Conservation (phyloP, 2,797 vertebrate species). For the Pseudochaenichthys georgianus region DNA sequence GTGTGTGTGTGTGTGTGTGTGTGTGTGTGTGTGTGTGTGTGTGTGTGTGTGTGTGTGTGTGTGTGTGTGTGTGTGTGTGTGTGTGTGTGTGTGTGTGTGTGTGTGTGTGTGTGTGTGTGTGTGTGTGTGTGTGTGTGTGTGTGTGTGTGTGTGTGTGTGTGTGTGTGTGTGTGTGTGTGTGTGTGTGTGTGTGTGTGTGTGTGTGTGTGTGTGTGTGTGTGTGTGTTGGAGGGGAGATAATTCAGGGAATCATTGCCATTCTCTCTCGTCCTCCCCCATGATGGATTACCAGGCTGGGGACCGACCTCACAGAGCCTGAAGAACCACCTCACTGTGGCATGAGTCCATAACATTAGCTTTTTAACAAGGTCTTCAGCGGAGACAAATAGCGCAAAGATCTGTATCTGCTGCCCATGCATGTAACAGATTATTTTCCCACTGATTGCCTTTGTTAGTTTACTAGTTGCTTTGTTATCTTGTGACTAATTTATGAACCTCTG, state of each 20-base stretch:
- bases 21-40: not conserved
- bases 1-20: too few relatives aligned
- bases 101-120: too few relatives aligned
- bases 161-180: too few relatives aligned
- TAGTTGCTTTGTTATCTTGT: not conserved
- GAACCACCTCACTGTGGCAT: slow-evolving; percentile 12
- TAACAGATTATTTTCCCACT: not conserved
- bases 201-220: too few relatives aligned
- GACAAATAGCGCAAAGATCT: slow-evolving; percentile 5
- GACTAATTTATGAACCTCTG: not conserved
- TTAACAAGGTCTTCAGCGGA: slow-evolving; percentile 31
- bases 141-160: too few relatives aligned
- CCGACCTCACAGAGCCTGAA: slow-evolving; percentile 45
- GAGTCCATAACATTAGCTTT: slow-evolving; percentile 26
- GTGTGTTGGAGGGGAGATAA: slow-evolving; percentile 34
- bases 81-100: too few relatives aligned
- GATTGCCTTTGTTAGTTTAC: not conserved
- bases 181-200: too few relatives aligned
- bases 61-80: too few relatives aligned
- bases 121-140: too few relatives aligned
- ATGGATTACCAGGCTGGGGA: slow-evolving; percentile 60
- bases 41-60: not conserved
- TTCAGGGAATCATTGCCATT: slow-evolving; percentile 59
- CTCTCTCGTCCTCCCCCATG: slow-evolving; percentile 51
- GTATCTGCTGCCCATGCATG: too few relatives aligned